Base-by-base conservation (phyloP, 2,888 invertebrate genomes). In the Andricus quercusramuli region DNA sequence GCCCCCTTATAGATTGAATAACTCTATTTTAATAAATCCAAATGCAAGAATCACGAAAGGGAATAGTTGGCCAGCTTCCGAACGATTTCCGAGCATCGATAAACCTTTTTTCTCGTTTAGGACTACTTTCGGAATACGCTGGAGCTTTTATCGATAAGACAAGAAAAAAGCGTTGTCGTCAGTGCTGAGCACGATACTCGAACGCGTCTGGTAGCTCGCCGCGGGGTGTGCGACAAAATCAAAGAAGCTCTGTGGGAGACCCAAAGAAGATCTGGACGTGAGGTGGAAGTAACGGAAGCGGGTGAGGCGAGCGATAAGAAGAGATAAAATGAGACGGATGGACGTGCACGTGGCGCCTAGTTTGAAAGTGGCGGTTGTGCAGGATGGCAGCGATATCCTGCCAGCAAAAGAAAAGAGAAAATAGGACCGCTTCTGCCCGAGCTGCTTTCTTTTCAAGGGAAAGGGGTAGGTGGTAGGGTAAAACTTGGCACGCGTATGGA, bases 401-500 rank as follows among this genome's bases (percentile, higher is more conserved):
- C 56, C 78, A 81, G 83, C 78, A 77, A 77, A 81, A 51, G 79
- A 62, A 32, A 59, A 78, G 77, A 77, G 32, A 29, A 65, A 80
- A 74, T 74, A 74, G 74, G 32, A 74, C 20, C 51, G 74, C 74
- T 74, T 56, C 15, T 74, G 56, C 74, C 56, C 56, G 56, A 74
- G 32, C 32, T 56, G 51, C 51, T 32, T 74, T 74, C 56, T 56
- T 74, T 29, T 2, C 29, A 29, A 32, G 56, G 47, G 32, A 56
- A 51, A 56, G 78, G 78, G 56, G 79, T 22, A 66, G n/a, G 47
- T 32, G 77, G 81, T 79, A 77, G 74, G 64, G 82, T 81, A 70
- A 76, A 85, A 90, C 85, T 90, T 91, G 91, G 91, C 90, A 90
- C 90, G 91, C 90, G 90, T 89, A 88, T 88, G 86, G 90, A 88